Base-by-base conservation (phyloP, 2,888 invertebrate species). In the Amitus sp. region DNA sequence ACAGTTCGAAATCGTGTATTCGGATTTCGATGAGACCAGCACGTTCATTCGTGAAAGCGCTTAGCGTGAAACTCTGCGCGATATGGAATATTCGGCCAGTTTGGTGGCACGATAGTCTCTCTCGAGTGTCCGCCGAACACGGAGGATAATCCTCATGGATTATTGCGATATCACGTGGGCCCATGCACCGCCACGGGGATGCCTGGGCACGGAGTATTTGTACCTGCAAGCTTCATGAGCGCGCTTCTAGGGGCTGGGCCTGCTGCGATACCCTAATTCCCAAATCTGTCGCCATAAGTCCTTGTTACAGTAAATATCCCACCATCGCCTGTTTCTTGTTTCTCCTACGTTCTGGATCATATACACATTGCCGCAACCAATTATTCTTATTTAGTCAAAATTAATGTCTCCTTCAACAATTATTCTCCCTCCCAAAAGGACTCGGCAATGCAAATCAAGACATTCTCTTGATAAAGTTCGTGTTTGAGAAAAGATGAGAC, bases 251-350 rank as follows among this genome's bases (percentile, higher is more conserved):
- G 73, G 74, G 72, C 77, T 75, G 77, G 75, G 74, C 75, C 74
- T 75, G 74, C 75, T 75, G 80, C 79, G 79, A 82, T 82, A 82
- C 80, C 82, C 82, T 82, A 82, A 82, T 82, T 82, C 82, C 82
- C 79, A 82, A 82, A 81, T 82, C 82, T 82, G 82, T 82, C 82
- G 82, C 82, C 82, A 82, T 82, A 81, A 81, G 81, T 82, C 80
- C 80, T 80, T 77, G 82, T 82, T 82, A 82, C 81, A 76, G 82
- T 82, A 82, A 82, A 82, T 82, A 82, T 78, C 80, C 79, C 71
- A 68, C 69, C 71, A 71, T 68, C 71, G 72, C 73, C 72, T 70
- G 71, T 66, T 65, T 54, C 54, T 55, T 42, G 43, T 56, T 58
- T 65, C 58, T 62, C 64, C 59, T 47, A 49, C 63, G 47, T 50